A percentile compares a stretch with the other conserved stretches of the same genome.
phyloP scores from a whole-genome alignment of 2,888 invertebrate genomes.

The Athrips mouffetella region DNA sequence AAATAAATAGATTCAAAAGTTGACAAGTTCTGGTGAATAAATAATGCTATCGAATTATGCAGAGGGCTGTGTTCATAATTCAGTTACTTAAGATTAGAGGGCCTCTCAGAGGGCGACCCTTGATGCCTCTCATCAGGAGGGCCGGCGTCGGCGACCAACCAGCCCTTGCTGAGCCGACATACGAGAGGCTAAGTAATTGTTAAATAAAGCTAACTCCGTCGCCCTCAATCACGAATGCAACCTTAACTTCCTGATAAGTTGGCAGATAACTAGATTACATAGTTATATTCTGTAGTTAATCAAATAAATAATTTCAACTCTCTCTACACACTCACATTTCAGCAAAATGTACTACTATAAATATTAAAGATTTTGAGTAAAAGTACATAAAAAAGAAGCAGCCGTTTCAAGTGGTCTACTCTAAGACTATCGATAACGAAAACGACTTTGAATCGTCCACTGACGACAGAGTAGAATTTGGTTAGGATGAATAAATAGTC shows the following conservation, averaged over 20 bases:
- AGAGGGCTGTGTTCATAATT: slow-evolving; percentile 47
- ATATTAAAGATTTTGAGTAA: too few species aligned
- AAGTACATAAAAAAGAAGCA: too few species aligned
- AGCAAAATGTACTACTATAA: too few species aligned
- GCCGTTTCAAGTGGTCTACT: too few species aligned
- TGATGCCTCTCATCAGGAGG: slow-evolving; percentile 16
- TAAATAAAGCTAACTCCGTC: slow-evolving; percentile 61
- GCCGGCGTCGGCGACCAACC: slow-evolving; percentile 31
- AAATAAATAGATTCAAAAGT: neutral
- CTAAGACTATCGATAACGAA: too few species aligned
- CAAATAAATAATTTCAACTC: too few species aligned
- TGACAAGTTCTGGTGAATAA: slow-evolving; percentile 4
- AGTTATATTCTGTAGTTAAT: neutral
- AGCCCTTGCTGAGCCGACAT: slow-evolving; percentile 40
- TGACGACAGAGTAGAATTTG: too few species aligned
- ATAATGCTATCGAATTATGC: slow-evolving; percentile 14
- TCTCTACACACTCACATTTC: too few species aligned
- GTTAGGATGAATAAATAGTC: too few species aligned
- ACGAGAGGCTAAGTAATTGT: slow-evolving; percentile 60
- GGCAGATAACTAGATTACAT: slow-evolving; percentile 40
- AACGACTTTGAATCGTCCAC: too few species aligned
- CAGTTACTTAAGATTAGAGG: slow-evolving; percentile 64
- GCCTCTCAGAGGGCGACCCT: slow-evolving; percentile 39
- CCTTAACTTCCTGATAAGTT: slow-evolving; percentile 49
- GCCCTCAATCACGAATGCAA: slow-evolving; percentile 55